Base-by-base conservation (phyloP, 2,888 invertebrate species). In the Pseudeuparius sepicola region DNA sequence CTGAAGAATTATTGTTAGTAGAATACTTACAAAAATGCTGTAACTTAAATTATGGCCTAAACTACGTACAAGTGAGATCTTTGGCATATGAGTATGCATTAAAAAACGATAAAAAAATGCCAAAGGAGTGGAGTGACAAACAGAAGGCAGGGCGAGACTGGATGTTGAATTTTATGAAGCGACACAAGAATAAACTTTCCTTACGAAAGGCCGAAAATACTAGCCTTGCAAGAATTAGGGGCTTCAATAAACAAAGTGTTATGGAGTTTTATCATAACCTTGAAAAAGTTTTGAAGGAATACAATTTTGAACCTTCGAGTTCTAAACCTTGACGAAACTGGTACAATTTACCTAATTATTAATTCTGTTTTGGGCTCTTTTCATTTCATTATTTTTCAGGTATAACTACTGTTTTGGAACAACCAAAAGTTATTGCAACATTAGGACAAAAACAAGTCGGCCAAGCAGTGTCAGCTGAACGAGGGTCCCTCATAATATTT, bases 151-250 rank as follows among this genome's bases (percentile, higher is more conserved):
- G 39, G n/a, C n/a, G 42, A 23, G 30, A 35, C 10, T 29, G 42
- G 47, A 16, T 15, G 46, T 24, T 31, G 36, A 7, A 31, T 9
- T 35, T 38, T 24, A 31, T 36, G 39, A 17, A 17, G 6, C n/a
- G 36, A 27, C n/a, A n/a, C n/a, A n/a, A n/a, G n/a, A n/a, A n/a
- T n/a, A n/a, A n/a, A n/a, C n/a, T n/a, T n/a, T n/a, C 23, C 4
- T 27, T 52, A 1, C 23, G 47, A 17, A 51, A 50, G 28, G 48
- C 49, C 9, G 49, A 51, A 46, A 48, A 44, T 28, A 51, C 48
- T 3, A 51, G 50, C 34, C 32, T 44, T 28, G 46, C 46, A 3
- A 29, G 53, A 36, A 24, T 34, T 2, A 50, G 41, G 10, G 47
- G 38, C 11, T 54, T 56, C 26, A 55, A 48, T 32, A 46, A 43